Evolutionary conservation across 2,113 vertebrate species (phyloP), one percentile per base, ranked within the genome.

Genomic region (Oncorhynchus clarkii): DNA sequence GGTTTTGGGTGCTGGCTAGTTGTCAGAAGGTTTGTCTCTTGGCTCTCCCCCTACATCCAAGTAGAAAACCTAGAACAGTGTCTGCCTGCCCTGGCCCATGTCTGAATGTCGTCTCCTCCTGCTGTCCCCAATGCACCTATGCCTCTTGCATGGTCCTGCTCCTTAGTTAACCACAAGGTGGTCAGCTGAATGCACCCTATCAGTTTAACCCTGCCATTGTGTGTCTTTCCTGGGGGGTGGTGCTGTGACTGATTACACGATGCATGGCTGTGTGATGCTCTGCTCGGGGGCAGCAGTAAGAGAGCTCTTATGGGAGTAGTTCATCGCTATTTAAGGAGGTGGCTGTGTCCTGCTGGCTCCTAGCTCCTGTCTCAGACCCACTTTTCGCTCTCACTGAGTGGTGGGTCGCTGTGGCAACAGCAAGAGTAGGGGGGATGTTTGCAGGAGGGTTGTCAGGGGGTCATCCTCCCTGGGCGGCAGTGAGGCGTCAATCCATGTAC

Each of bases 271-370:
- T 88, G 86, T 84, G 82, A 80, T 87, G 4, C 65, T 85, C 83
- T 87, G 83, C 84, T 84, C 85, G 85, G 80, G 70, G 81, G 83
- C 65, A 51, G 29, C 27, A 34, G 72, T 81, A 70, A 80, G 83
- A 84, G 83, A 83, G 77, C 70, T 62, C 64, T 80, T 82, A 78
- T 78, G 78, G 82, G 78, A 84, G 76, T 87, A 89, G 20, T 16
- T 31, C 29, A 89, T 82, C 89, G 84, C 92, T 95, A 91, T 94
- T 94, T 94, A 92, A 92, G 91, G 87, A 87, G 79, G 86, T 84
- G 85, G 78, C 87, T 81, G 86, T 85, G 59, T 77, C 86, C 82
- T 75, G 75, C 74, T 27, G 70, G 77, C 81, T 86, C 78, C 72
- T 78, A 11, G 70, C 27, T 87, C 84, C 84, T 7, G 84, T 76